A percentile compares a stretch with the other conserved stretches of the same genome.
Evolutionary conservation across 2,888 invertebrate genomes (phyloP).

Genomic region (Agrilus mali): DNA sequence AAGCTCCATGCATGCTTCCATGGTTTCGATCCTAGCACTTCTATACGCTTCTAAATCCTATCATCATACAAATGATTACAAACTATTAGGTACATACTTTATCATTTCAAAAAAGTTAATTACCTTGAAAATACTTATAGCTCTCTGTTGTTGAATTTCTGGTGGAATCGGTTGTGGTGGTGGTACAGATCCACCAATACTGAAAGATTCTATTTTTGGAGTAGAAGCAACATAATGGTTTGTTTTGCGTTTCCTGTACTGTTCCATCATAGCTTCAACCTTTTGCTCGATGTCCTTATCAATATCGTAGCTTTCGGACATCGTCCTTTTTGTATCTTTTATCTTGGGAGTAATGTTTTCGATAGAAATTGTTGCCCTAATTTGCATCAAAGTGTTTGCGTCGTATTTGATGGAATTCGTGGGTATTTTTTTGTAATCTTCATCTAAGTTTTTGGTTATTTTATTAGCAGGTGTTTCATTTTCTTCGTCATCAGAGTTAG

Average conservation of each 20-base stretch:
- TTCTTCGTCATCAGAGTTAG: conserved; percentile 29
- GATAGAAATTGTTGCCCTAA: conserved; percentile 18
- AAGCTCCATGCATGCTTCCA: conserved; percentile 75
- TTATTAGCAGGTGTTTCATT: conserved; percentile 27
- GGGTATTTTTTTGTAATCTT: conserved; percentile 27
- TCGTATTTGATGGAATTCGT: conserved; percentile 28
- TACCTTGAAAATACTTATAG: conserved; percentile 72
- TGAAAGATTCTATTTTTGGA: conserved; percentile 28
- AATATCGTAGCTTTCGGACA: conserved; percentile 20
- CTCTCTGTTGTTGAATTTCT: conserved; percentile 73
- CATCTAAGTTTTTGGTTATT: conserved; percentile 20
- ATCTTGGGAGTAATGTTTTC: conserved; percentile 21
- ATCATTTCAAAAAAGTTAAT: conserved; percentile 11
- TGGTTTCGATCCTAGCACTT: conserved; percentile 71
- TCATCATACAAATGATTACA: conserved; percentile 13
- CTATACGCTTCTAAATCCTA: conserved; percentile 79
- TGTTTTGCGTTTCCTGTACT: conserved; percentile 40
- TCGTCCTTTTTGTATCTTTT: conserved; percentile 15
- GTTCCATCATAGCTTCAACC: conserved; percentile 36
- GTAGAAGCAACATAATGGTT: conserved; percentile 14
- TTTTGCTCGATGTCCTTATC: conserved; percentile 31
- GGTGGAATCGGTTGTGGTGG: conserved; percentile 64
- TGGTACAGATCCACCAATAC: conserved; percentile 26
- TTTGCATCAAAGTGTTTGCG: conserved; percentile 31
- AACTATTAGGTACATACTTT: too few species aligned